phyloP scores from a whole-genome alignment of 64 coral and sea anemone genomes.

The Orbicella faveolata region DNA sequence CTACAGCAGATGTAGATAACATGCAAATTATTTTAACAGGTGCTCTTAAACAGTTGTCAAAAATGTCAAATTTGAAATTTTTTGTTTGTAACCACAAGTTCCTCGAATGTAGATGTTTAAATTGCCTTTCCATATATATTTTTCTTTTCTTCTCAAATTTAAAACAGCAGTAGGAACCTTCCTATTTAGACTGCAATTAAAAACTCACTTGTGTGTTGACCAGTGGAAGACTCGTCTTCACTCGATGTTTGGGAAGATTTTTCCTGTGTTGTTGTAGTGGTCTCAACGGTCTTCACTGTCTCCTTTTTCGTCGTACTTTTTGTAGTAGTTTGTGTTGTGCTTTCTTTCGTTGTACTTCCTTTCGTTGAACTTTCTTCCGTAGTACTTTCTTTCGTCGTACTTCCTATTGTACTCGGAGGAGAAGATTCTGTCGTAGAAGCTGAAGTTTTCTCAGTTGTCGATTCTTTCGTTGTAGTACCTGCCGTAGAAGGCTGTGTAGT shows the following conservation, averaged over 20 bases:
- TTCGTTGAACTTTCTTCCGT: background rate
- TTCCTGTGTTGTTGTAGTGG: slow-evolving; percentile 17
- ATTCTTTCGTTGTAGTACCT: slow-evolving; percentile 29
- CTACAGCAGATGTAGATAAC: no score
- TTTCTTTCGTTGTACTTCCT: slow-evolving; percentile 14
- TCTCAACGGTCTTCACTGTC: slow-evolving; percentile 21
- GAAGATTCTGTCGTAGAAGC: background rate
- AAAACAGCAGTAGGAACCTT: background rate
- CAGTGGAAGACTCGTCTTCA: background rate
- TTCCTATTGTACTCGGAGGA: background rate
- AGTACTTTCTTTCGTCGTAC: slow-evolving; percentile 3
- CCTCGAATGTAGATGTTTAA: no score
- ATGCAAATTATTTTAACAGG: no score
- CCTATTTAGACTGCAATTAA: background rate
- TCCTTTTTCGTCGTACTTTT: background rate
- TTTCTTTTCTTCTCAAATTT: background rate
- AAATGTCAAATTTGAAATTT: no score
- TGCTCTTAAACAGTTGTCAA: no score
- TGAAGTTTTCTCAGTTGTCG: slow-evolving; percentile 8
- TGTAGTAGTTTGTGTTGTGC: slow-evolving; percentile 2
- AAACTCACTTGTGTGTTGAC: slow-evolving; percentile 12
- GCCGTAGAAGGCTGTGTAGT: background rate
- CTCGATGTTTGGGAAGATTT: background rate
- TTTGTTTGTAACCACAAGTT: no score
- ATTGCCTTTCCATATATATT: background rate